Evolutionary conservation across 2,888 invertebrate genomes (phyloP), one percentile per base, ranked within the genome.

Genomic region (Chloroclystis v-ata): DNA sequence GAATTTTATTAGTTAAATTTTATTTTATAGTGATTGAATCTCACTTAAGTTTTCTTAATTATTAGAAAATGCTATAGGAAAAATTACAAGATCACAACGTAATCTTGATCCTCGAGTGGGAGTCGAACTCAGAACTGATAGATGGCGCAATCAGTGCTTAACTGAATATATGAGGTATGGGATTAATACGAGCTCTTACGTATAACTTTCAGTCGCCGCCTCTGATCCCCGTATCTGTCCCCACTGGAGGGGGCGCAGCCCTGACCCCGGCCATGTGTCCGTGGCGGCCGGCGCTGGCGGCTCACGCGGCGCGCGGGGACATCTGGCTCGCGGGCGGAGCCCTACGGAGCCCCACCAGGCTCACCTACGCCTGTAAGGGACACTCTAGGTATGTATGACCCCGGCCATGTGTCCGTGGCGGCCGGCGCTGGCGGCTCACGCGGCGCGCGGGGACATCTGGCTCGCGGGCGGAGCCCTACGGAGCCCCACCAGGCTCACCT

Each of bases 401-500:
- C 20, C 5, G 0, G 82, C 85, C 1, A 78, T 89, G 81, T 96
- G 96, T 67, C 96, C 96, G 0, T 89, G 90, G 52, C 92, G 94
- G 16, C 76, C 82, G 0, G 92, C 95, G 67, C 88, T 98, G 42
- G 93, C 97, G 43, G 97, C 97, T 1, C 97, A 96, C 82, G 93
- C 97, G 9, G 94, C 95, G 57, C 92, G 95, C 47, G 94, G 94
- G 37, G 98, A 98, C 86, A 91, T 98, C 53, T 98, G 97, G 94
- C 92, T 98, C 13, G 94, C 95, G 0, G 84, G 81, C 1, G 75
- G 77, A n/a, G 69, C 69, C 1, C 56, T 79, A 1, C 57, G 74
- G 1, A 58, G 76, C 2, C 88, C 89, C 0, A 72, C 78, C 0
- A 56, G 88, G 4, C 73, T 89, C 0, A 89, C 89, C 0, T 84